Evolutionary conservation across 2,113 vertebrate genomes (phyloP).

Genomic region (Tragulus kanchil): DNA sequence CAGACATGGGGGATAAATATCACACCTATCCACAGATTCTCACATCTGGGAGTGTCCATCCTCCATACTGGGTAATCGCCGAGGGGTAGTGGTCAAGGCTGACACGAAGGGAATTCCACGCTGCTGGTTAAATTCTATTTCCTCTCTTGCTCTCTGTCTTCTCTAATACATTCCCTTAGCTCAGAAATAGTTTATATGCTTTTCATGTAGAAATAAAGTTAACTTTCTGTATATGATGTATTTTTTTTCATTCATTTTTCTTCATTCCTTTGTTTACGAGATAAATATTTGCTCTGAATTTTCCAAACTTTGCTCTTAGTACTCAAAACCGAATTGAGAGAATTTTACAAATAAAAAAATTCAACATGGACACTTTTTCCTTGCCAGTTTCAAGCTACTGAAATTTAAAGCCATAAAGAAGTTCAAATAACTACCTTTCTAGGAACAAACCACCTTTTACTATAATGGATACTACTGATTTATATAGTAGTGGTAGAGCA

Average conservation of each 20-base stretch:
- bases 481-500: neutral
- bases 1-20: neutral
- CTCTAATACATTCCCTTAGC: neutral
- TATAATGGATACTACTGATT: neutral
- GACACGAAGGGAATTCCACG: neutral
- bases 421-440: slow-evolving; percentile 20
- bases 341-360: neutral
- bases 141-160: neutral
- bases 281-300: neutral
- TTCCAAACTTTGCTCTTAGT: slow-evolving; percentile 11
- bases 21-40: neutral
- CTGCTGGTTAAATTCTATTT: neutral
- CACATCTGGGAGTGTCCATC: neutral
- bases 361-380: neutral
- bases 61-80: neutral
- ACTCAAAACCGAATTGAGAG: neutral
- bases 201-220: neutral
- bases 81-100: neutral
- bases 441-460: neutral
- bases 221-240: neutral
- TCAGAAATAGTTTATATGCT: neutral
- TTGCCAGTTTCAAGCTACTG: neutral
- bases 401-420: neutral
- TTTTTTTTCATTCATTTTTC: neutral
- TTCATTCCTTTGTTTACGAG: neutral